A percentile compares a stretch with the other conserved stretches of the same genome.
Conservation (phyloP, 2,113 vertebrate genomes). For the Nibea albiflora region DNA sequence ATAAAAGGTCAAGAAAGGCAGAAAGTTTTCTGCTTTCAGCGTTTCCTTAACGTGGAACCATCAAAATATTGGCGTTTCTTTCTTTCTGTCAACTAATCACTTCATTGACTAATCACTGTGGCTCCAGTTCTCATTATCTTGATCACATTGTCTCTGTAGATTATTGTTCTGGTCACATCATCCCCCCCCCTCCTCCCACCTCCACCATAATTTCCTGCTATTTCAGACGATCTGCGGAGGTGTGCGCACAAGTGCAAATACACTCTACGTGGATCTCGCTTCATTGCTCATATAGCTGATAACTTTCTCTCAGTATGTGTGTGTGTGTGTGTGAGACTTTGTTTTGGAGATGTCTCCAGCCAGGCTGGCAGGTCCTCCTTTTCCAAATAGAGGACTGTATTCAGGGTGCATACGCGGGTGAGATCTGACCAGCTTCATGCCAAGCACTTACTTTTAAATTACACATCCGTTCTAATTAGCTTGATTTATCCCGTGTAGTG, state of each 20-base stretch:
- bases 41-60: neutral
- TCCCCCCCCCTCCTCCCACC: slow-evolving; percentile 10
- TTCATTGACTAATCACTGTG: neutral
- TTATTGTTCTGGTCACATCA: slow-evolving; percentile 26
- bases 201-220: slow-evolving; percentile 48
- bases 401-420: slow-evolving; percentile 25
- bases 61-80: neutral
- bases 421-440: slow-evolving; percentile 36
- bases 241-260: slow-evolving; percentile 43
- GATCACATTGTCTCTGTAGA: neutral
- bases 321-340: slow-evolving; percentile 8
- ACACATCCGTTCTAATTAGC: slow-evolving; percentile 58
- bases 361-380: slow-evolving; percentile 21
- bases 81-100: neutral
- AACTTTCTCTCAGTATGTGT: slow-evolving; percentile 5
- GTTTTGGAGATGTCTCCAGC: slow-evolving; percentile 16
- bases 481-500: slow-evolving; percentile 42
- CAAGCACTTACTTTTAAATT: slow-evolving; percentile 58
- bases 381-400: slow-evolving; percentile 28
- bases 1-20: neutral
- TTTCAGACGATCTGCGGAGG: slow-evolving; percentile 43
- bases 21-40: too few species aligned
- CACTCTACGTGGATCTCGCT: slow-evolving; percentile 23
- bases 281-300: slow-evolving; percentile 36
- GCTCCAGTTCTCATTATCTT: slow-evolving; percentile 3